Evolutionary conservation across 1,140 invertebrate species (phyloP), one percentile per base, ranked within the genome.

Genomic region (Meteorus sp.): DNA sequence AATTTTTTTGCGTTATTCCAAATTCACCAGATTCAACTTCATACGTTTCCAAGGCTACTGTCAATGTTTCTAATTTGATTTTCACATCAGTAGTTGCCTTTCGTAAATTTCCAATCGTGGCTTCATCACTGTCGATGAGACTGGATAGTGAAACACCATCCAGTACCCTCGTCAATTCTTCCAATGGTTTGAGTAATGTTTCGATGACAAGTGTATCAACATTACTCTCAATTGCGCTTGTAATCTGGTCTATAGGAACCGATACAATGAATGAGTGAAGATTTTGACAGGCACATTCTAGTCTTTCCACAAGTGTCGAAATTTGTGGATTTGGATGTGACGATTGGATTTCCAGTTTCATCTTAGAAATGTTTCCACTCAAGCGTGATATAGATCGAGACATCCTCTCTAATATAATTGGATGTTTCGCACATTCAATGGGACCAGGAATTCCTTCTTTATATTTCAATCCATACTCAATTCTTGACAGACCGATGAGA

Each of bases 171-270:
- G 71, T 68, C 9, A 76, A 56, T 27, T 73, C 71, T 54, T 77
- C 75, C 8, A 79, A 51, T 7, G 76, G 73, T 52, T 68, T 57
- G 0, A 68, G 62, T 4, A 79, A 56, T 2, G 74, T 72, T 54
- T 77, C 75, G 0, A 79, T 64, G 0, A 79, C 59, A n/a, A 79
- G 67, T 1, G 71, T 73, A 53, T 79, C 75, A 9, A 76, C 72
- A 25, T 56, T 53, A 19, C 72, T 78, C 53, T 77, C 73, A 19
- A 63, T 35, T 3, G 41, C 20, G 7, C 51, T 43, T 6, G 43
- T 57, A 4, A 41, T 3, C 43, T 60, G 41, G 20, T 54, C 47
- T 27, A 58, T 35, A 3, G 52, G 44, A 2, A 62, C 2, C 7
- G 56, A 48, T 8, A 23, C 33, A 1, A 63, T 25, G 29, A 60